These are phyloP conservation scores for Crotalus tigris DNA, from an alignment of 2,113 vertebrate species.

Conservation along the genomic window DNA sequence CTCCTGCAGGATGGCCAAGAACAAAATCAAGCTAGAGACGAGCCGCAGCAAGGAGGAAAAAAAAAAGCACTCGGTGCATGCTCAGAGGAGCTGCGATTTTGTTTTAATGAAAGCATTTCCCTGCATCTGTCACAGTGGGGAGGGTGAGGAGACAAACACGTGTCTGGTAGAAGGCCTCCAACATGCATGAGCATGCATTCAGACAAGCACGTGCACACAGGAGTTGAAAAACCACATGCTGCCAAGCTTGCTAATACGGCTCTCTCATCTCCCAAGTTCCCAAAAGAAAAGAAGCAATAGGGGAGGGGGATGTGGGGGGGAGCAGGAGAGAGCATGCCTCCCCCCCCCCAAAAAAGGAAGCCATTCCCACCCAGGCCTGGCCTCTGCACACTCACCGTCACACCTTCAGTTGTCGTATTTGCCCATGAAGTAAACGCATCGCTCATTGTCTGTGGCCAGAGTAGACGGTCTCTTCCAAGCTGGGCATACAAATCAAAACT, in stretches of 20 bases:
- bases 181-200: neutral
- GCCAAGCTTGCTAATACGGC: neutral
- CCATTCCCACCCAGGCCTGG: neutral
- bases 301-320: neutral
- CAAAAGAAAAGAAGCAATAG: neutral
- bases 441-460: slow-evolving; percentile 86
- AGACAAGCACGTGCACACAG: neutral
- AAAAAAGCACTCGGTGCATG: neutral
- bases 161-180: neutral
- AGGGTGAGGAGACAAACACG: neutral
- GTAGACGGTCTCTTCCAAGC: slow-evolving; percentile 69
- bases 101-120: neutral
- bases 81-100: neutral
- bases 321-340: neutral
- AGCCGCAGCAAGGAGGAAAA: rapidly evolving
- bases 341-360: neutral
- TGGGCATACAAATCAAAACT: neutral
- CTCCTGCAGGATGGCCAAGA: neutral
- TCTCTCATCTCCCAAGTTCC: neutral
- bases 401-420: slow-evolving; percentile 76
- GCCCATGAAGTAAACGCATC: slow-evolving; percentile 88
- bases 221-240: neutral
- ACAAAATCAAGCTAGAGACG: neutral
- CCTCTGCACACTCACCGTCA: slow-evolving; percentile 76
- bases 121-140: neutral